Evolutionary conservation across 2,888 invertebrate species (phyloP).

Genomic region (Trachelus iudaicus): DNA sequence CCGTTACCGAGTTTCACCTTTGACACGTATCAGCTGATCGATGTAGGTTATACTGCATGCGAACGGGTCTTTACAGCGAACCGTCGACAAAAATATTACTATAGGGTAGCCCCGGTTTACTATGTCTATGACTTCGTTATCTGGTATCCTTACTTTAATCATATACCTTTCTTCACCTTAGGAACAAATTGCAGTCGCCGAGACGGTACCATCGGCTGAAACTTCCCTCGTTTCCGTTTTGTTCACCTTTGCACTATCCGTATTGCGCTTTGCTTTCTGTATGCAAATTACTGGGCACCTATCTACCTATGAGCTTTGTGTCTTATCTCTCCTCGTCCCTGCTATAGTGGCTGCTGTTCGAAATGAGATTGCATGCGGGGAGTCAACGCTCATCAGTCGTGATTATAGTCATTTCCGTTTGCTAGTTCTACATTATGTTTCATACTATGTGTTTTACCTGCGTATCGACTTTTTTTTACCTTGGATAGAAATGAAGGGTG

Average conservation of each 20-base stretch:
- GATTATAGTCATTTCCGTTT: not conserved
- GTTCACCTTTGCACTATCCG: not conserved
- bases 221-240: not conserved
- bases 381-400: not conserved
- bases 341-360: slow-evolving; percentile 31
- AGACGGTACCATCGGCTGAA: not conserved
- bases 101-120: not conserved
- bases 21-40: not conserved
- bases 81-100: too few relatives aligned
- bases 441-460: not conserved
- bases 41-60: not conserved
- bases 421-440: not conserved
- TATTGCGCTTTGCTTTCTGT: slow-evolving; percentile 31
- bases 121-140: not conserved
- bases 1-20: not conserved
- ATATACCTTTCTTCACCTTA: not conserved
- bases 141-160: not conserved
- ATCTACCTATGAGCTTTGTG: slow-evolving; percentile 46
- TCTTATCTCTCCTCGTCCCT: slow-evolving; percentile 47
- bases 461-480: not conserved
- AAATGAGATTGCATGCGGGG: slow-evolving; percentile 44
- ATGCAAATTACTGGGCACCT: slow-evolving; percentile 49
- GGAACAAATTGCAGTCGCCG: not conserved
- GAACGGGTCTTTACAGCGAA: not conserved
- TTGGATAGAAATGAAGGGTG: not conserved